A percentile compares a stretch with the other conserved stretches of the same genome.
Conservation (phyloP, 2,888 invertebrate genomes). For the Drosophila leonis region DNA sequence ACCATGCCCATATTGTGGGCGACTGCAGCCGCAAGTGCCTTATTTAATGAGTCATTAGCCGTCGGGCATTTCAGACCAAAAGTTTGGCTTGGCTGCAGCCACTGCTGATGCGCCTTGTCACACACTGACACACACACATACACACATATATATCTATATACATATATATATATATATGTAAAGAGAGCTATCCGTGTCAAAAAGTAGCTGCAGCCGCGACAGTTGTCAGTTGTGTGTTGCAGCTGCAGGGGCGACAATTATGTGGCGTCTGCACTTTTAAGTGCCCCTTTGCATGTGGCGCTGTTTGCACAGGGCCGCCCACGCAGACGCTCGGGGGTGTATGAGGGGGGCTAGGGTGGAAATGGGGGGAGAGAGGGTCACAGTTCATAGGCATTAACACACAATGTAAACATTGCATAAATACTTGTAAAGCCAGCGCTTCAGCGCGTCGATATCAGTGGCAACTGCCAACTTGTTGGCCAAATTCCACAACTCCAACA, state of each 20-base stretch:
- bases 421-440: constrained; percentile 55
- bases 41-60: constrained; percentile 78
- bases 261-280: constrained; percentile 79
- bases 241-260: constrained; percentile 66
- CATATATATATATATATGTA: background rate
- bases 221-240: constrained; percentile 66
- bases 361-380: background rate
- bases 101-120: constrained; percentile 17
- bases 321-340: background rate
- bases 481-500: constrained; percentile 25
- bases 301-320: constrained; percentile 56
- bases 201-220: constrained; percentile 51
- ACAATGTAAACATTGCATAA: constrained; percentile 77
- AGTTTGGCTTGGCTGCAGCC: constrained; percentile 46
- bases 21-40: constrained; percentile 50
- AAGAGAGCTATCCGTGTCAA: constrained; percentile 62
- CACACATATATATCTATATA: background rate
- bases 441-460: constrained; percentile 30
- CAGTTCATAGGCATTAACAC: constrained; percentile 61
- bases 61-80: constrained; percentile 41
- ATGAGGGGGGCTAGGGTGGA: background rate
- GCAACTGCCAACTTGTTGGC: constrained; percentile 56
- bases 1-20: constrained; percentile 19
- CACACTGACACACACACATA: background rate
- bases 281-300: constrained; percentile 75